Percentiles rank a stretch among this genome's conserved stretches.
phyloP scores from a whole-genome alignment of 2,113 vertebrate genomes.

The Sebastes schlegelii region DNA sequence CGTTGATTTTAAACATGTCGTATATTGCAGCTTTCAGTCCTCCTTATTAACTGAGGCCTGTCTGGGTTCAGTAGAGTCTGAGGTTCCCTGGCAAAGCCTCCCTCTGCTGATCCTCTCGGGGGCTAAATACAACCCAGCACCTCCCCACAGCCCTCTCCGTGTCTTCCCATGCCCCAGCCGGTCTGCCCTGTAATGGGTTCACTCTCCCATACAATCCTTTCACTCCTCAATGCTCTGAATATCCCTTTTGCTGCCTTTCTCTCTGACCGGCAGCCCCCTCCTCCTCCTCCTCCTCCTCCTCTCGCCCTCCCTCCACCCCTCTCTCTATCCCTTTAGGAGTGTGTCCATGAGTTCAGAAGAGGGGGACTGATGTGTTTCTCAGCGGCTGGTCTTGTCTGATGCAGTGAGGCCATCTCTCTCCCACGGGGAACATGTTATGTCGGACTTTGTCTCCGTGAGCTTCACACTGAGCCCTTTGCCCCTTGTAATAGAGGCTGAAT shows the following conservation, averaged over 20 bases:
- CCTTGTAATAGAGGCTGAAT: conserved; percentile 25
- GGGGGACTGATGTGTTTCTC: conserved; percentile 70
- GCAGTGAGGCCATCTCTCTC: conserved; percentile 59
- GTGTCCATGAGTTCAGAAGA: conserved; percentile 59
- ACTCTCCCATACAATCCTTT: conserved; percentile 79
- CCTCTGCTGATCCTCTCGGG: conserved; percentile 52
- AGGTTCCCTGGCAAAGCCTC: conserved; percentile 63
- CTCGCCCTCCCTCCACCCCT: conserved; percentile 51
- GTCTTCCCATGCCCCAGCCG: conserved; percentile 76
- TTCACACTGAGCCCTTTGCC: conserved; percentile 56
- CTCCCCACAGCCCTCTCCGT: conserved; percentile 58
- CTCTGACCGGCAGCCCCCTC: conserved; percentile 50
- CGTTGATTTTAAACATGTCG: background rate
- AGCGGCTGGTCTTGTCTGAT: conserved; percentile 72
- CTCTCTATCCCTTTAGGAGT: conserved; percentile 66
- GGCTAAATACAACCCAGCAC: conserved; percentile 60
- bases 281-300: conserved; percentile 16
- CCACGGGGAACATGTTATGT: conserved; percentile 59
- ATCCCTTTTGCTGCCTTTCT: conserved; percentile 74
- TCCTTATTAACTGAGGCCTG: conserved; percentile 30
- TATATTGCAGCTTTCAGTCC: conserved; percentile 8
- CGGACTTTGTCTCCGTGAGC: conserved; percentile 56
- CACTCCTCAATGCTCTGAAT: conserved; percentile 73
- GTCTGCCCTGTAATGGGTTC: conserved; percentile 74
- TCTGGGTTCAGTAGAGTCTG: conserved; percentile 40